Percentiles rank a stretch among this genome's conserved stretches.
phyloP scores from a whole-genome alignment of 2,888 invertebrate genomes.

The Exocentrus adspersus region DNA sequence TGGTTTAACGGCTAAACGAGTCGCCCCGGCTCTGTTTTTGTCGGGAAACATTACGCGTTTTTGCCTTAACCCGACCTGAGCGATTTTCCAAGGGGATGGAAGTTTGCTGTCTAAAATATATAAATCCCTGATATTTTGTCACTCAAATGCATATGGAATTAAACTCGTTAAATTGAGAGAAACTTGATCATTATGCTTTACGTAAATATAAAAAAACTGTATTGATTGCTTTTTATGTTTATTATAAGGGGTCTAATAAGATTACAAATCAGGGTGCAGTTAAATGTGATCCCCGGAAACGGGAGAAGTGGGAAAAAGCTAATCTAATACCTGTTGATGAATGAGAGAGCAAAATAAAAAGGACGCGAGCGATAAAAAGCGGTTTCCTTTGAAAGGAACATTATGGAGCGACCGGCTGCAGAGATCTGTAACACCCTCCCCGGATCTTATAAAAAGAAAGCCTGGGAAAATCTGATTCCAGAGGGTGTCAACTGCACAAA shows the following conservation, averaged over 20 bases:
- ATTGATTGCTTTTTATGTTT: too few species aligned
- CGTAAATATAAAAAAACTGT: too few species aligned
- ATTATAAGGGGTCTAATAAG: slow-evolving; percentile 28
- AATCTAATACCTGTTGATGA: slow-evolving; percentile 58
- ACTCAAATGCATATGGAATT: background rate
- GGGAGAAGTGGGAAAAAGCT: slow-evolving; percentile 47
- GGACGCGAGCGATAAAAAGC: slow-evolving; percentile 50
- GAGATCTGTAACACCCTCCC: slow-evolving; percentile 50
- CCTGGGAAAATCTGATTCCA: slow-evolving; percentile 60
- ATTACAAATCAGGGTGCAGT: slow-evolving; percentile 34
- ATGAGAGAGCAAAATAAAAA: slow-evolving; percentile 50
- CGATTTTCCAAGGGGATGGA: background rate
- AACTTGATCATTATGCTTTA: too few species aligned
- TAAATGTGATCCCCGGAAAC: slow-evolving; percentile 32
- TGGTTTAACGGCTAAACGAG: slow-evolving; percentile 64
- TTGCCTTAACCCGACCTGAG: slow-evolving; percentile 40
- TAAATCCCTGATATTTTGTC: background rate
- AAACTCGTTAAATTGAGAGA: too few species aligned
- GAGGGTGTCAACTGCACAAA: slow-evolving; percentile 62
- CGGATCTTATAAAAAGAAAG: slow-evolving; percentile 51
- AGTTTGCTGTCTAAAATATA: background rate
- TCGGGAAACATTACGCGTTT: slow-evolving; percentile 48
- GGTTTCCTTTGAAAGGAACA: slow-evolving; percentile 53
- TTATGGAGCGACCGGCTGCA: slow-evolving; percentile 45
- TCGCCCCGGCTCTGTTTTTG: slow-evolving; percentile 56